phyloP scores from a whole-genome alignment of 2,888 invertebrate species.

The Pollenia amentaria region DNA sequence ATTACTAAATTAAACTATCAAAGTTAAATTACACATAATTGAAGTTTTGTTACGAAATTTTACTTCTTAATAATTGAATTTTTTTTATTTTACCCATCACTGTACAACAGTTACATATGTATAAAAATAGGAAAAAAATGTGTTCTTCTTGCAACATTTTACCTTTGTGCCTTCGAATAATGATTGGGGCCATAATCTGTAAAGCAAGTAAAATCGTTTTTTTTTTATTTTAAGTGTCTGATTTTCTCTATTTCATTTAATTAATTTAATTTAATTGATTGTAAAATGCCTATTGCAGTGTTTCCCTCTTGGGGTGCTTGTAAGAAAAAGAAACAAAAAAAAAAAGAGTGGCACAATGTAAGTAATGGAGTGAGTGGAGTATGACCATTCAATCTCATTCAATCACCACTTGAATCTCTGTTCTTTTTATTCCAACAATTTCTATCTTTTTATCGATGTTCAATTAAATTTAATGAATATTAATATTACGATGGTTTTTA shows the following conservation, averaged over 20 bases:
- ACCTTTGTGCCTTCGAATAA: constrained; percentile 38
- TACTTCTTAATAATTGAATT: neutral
- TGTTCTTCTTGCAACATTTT: constrained; percentile 12
- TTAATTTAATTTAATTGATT: constrained; percentile 74
- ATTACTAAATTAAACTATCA: no score
- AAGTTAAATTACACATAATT: no score
- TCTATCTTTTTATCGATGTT: constrained; percentile 64
- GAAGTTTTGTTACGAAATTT: no score
- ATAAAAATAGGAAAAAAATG: neutral
- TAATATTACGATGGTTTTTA: constrained; percentile 74
- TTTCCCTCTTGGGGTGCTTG: constrained; percentile 51
- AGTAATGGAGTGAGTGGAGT: constrained; percentile 50
- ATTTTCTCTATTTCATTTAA: constrained; percentile 55
- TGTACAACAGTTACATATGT: constrained; percentile 26
- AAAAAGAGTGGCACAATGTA: constrained; percentile 14
- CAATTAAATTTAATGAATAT: constrained; percentile 73
- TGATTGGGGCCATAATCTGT: constrained; percentile 32
- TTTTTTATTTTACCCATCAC: neutral
- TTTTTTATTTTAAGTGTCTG: constrained; percentile 22
- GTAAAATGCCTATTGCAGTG: constrained; percentile 64
- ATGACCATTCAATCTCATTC: constrained; percentile 52
- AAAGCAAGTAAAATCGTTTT: constrained; percentile 34
- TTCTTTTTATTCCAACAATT: constrained; percentile 35
- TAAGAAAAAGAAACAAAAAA: neutral
- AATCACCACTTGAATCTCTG: constrained; percentile 60